These are phyloP conservation scores for Littorina saxatilis DNA, from an alignment of 1,140 invertebrate genomes.

Conservation along the genomic window DNA sequence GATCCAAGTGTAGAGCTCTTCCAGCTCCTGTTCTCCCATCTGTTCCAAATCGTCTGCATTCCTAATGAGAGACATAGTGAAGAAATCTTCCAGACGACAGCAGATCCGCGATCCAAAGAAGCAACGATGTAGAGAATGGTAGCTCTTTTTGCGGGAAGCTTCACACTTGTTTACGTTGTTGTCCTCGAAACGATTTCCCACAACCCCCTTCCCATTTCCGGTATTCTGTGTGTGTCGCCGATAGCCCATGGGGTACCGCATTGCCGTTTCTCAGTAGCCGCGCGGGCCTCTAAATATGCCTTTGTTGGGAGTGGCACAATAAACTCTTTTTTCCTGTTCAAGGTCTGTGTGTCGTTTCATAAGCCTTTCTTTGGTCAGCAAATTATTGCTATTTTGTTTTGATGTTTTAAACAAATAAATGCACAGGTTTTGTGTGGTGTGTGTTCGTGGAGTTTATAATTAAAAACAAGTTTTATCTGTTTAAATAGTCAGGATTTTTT, in stretches of 20 bases:
- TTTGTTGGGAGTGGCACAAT: background rate
- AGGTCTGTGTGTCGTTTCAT: background rate
- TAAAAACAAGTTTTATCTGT: too few species aligned
- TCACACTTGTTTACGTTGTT: background rate
- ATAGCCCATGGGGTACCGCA: background rate
- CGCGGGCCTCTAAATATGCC: background rate
- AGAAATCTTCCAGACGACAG: too few species aligned
- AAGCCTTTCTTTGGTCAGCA: background rate
- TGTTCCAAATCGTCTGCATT: slow-evolving; percentile 43
- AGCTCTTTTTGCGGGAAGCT: background rate
- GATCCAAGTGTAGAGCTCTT: slow-evolving; percentile 70
- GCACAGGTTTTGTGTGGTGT: too few species aligned
- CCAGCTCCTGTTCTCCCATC: slow-evolving; percentile 55
- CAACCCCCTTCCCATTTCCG: background rate
- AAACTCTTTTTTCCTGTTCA: background rate
- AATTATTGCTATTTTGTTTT: too few species aligned
- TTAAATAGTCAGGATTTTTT: too few species aligned
- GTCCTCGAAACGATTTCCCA: slow-evolving; percentile 15
- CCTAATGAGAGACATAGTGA: slow-evolving; percentile 12
- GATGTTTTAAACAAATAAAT: too few species aligned
- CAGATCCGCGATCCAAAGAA: too few species aligned
- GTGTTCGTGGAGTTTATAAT: too few species aligned
- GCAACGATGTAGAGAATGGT: background rate
- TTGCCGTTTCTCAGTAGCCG: background rate
- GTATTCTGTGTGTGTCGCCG: background rate